phyloP scores from a whole-genome alignment of 2,797 vertebrate genomes.

The Poecilia gillii region DNA sequence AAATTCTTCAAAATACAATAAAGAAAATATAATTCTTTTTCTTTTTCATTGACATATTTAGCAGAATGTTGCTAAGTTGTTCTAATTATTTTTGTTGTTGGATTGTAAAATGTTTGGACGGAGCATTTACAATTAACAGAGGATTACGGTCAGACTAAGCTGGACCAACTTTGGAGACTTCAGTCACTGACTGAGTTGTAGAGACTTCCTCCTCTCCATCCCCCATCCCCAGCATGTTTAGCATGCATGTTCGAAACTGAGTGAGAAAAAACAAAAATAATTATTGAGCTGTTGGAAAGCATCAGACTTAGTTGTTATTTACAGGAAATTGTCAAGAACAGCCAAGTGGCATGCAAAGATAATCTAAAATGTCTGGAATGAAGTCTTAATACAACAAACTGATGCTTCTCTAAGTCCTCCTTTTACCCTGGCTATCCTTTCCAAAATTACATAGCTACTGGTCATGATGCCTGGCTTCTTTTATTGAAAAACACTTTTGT shows the following conservation, averaged over 20 bases:
- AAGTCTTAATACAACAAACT: background rate
- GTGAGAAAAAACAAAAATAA: background rate
- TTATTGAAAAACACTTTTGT: background rate
- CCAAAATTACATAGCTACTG: background rate
- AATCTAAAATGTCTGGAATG: background rate
- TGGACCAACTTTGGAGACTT: constrained; percentile 79
- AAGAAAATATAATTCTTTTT: constrained; percentile 1
- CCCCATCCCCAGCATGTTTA: constrained; percentile 75
- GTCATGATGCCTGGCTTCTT: background rate
- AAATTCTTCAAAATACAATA: background rate
- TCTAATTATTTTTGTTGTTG: background rate
- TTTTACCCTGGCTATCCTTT: background rate
- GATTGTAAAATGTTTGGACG: constrained; percentile 10
- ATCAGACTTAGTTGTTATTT: background rate
- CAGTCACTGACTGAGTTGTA: constrained; percentile 69
- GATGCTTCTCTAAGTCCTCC: background rate
- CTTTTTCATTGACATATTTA: constrained; percentile 16
- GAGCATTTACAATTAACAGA: constrained; percentile 36
- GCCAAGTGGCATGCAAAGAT: background rate
- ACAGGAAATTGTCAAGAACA: background rate
- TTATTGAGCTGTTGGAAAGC: background rate
- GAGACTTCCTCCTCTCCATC: constrained; percentile 72
- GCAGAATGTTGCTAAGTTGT: constrained; percentile 8
- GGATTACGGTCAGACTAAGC: constrained; percentile 43
- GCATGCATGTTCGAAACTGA: constrained; percentile 81